Evolutionary conservation across 2,113 vertebrate genomes (phyloP).

Genomic region (Chaenocephalus aceratus): DNA sequence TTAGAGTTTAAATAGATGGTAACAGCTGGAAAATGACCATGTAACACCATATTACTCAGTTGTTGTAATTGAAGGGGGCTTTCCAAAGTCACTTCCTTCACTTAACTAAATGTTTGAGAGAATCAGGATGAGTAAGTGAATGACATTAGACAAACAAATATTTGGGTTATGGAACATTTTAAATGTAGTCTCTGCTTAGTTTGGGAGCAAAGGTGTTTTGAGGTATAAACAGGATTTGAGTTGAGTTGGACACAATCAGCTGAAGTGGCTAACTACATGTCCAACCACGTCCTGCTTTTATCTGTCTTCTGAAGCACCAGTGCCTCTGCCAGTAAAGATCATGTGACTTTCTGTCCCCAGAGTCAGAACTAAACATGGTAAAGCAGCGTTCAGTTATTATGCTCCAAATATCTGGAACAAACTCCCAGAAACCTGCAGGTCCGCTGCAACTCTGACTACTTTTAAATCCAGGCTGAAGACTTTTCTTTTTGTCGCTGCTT

Average conservation of each 20-base stretch:
- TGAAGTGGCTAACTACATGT: conserved; percentile 6
- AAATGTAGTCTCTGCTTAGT: neutral
- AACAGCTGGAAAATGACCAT: neutral
- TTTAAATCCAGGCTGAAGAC: no score
- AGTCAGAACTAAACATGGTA: no score
- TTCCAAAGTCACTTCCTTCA: neutral
- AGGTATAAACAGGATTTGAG: neutral
- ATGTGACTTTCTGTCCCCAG: neutral
- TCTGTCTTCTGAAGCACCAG: conserved; percentile 10
- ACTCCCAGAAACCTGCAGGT: no score
- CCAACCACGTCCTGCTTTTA: conserved; percentile 5
- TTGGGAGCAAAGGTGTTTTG: neutral
- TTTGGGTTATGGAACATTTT: neutral
- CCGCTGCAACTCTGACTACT: no score
- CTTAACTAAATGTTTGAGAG: conserved; percentile 7
- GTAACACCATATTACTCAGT: neutral
- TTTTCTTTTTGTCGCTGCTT: no score
- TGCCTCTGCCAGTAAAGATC: no score
- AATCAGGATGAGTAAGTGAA: neutral
- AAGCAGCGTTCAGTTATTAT: no score
- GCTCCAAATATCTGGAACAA: no score
- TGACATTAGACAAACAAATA: neutral
- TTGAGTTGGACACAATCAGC: neutral
- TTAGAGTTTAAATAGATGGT: neutral
- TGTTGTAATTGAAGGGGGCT: neutral